Percentiles rank a stretch among this genome's conserved stretches.
These are phyloP conservation scores for Noctua fimbriata DNA, from an alignment of 2,888 invertebrate genomes.

Conservation along the genomic window DNA sequence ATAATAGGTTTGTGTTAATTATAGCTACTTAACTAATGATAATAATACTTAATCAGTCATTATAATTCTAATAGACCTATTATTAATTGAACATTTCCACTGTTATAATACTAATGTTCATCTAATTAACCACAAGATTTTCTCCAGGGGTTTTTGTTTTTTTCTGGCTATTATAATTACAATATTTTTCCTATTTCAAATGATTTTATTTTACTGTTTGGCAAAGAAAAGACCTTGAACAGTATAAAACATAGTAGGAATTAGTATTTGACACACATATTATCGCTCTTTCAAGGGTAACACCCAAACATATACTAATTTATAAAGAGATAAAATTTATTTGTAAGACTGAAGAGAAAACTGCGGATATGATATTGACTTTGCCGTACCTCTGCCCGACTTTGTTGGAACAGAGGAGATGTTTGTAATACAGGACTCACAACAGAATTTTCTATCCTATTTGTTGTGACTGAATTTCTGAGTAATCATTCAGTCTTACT, in stretches of 20 bases:
- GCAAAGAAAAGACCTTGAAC: conserved; percentile 11
- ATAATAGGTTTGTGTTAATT: background rate
- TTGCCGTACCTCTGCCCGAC: background rate
- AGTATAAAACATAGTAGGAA: background rate
- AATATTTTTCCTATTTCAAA: background rate
- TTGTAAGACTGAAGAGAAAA: no score
- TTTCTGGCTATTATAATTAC: background rate
- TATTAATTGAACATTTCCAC: background rate
- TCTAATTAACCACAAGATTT: background rate
- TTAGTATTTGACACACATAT: background rate
- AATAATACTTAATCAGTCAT: conserved; percentile 11
- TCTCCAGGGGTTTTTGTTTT: background rate
- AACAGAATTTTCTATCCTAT: background rate
- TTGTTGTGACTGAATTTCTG: background rate
- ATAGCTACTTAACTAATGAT: background rate
- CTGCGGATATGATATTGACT: background rate
- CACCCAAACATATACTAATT: background rate
- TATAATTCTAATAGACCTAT: background rate
- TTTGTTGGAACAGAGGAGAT: background rate
- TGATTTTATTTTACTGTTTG: background rate
- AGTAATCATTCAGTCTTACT: background rate
- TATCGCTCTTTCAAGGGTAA: background rate
- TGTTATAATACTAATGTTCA: background rate
- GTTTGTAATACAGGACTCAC: background rate
- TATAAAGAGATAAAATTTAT: background rate